Base-by-base conservation (phyloP, 2,113 vertebrate species). In the Felis chaus region DNA sequence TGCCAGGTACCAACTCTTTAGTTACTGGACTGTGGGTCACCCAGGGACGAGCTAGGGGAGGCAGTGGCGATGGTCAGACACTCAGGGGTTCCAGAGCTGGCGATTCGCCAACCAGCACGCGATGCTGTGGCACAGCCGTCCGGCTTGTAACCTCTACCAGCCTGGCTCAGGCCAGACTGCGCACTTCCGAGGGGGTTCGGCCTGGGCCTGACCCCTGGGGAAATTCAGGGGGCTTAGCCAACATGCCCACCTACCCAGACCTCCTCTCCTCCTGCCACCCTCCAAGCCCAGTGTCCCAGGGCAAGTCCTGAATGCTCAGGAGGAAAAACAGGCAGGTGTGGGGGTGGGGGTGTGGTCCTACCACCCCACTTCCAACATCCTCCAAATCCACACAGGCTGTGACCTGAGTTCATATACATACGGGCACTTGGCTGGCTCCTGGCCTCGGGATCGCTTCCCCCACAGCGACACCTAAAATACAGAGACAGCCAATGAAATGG, bases 381-480 rank as follows among this genome's bases (percentile, higher is more conserved):
- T 80, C 78, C 48, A 39, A 69, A 41, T 27, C 36, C 76, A 48
- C 7, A 1, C 2, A 5, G 78, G 45, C 36, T 10, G 13, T 1
- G 16, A 31, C n/a, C 39, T 25, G 39, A 57, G 29, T 45, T 74
- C 39, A 88, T 95, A 88, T 97, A 98, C 98, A 3, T 98, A 98
- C 98, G 83, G 50, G 97, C 97, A 90, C 94, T 96, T 96, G 85
- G 98, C 89, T 23, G 97, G 95, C 91, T 99, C 98, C 95, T 92
- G 98, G 95, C 71, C 97, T 86, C 45, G 94, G 73, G 97, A 31
- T 57, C 7, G 90, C 89, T 74, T 97, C 83, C 88, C 84, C 96
- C 98, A 96, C 13, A 96, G 96, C 10, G 98, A 89, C 98, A 98
- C 90, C 98, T 99, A 82, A 86, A 82, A 98, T 53, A 97, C 4